phyloP scores from a whole-genome alignment of 2,113 vertebrate species.

The Melospiza georgiana region DNA sequence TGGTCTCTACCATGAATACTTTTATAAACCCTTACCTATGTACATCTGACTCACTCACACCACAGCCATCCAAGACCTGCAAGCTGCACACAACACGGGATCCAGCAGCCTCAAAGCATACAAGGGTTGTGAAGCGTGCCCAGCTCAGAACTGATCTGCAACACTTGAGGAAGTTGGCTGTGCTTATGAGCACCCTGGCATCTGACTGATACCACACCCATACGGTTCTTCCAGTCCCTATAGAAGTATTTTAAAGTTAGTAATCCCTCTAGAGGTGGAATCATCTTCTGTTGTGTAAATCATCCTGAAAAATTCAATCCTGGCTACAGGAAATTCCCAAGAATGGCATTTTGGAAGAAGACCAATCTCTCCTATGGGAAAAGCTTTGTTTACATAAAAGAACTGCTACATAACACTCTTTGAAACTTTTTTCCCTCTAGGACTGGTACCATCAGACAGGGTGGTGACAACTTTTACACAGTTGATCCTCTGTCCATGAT shows the following conservation, averaged over 20 bases:
- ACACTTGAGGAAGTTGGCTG: not conserved
- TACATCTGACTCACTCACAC: not conserved
- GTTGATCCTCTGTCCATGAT: not conserved
- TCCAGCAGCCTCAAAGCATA: not conserved
- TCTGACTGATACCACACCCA: not conserved
- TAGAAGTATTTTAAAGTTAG: not conserved
- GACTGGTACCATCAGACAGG: not conserved
- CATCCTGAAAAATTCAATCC: not conserved
- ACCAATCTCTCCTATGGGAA: not conserved
- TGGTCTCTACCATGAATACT: constrained; percentile 19
- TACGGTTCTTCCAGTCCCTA: not conserved
- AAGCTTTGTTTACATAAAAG: not conserved
- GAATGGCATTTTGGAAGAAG: not conserved
- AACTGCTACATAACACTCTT: not conserved
- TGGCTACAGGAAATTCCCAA: not conserved
- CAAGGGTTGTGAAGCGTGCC: not conserved
- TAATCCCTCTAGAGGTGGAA: not conserved
- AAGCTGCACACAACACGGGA: not conserved
- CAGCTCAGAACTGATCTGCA: not conserved
- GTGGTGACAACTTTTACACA: not conserved
- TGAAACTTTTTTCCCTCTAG: not conserved
- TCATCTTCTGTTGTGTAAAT: not conserved
- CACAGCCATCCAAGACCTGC: not conserved
- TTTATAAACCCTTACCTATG: constrained; percentile 9
- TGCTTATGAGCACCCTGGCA: not conserved